A percentile compares a stretch with the other conserved stretches of the same genome.
Evolutionary conservation across 2,113 vertebrate genomes (phyloP).

Genomic region (Ageneiosus marmoratus): DNA sequence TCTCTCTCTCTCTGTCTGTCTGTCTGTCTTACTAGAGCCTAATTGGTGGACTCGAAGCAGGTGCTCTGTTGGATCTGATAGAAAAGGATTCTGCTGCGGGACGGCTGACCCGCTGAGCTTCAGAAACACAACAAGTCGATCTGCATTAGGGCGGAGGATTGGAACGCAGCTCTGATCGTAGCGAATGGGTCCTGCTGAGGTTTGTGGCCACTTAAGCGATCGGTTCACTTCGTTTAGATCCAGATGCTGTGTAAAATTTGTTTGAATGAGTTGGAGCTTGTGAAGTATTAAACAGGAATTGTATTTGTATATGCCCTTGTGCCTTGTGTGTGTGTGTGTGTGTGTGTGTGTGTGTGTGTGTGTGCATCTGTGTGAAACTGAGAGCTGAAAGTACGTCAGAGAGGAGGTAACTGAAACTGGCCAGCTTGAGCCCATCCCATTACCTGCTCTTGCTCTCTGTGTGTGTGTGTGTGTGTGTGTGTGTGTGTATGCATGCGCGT

Average conservation of each 20-base stretch:
- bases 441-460: conserved; percentile 29
- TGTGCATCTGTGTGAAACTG: conserved; percentile 37
- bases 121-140: background rate
- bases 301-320: background rate
- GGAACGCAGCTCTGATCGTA: background rate
- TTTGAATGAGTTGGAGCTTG: background rate
- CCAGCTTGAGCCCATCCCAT: conserved; percentile 27
- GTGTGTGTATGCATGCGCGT: conserved; percentile 7
- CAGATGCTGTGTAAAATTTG: background rate
- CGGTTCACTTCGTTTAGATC: background rate
- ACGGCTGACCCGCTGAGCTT: background rate
- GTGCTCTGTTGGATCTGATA: conserved; percentile 25
- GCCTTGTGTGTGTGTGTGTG: background rate
- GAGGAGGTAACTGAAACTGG: conserved; percentile 55
- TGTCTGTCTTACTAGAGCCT: conserved; percentile 25
- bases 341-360: conserved; percentile 10
- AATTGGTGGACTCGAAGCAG: conserved; percentile 38
- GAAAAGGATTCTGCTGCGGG: background rate
- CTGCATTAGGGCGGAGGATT: background rate
- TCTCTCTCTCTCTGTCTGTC: conserved; percentile 21
- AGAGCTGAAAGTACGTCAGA: conserved; percentile 52
- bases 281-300: background rate
- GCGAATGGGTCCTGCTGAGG: background rate
- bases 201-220: background rate
- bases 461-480: conserved; percentile 17